These are phyloP conservation scores for Leptinotarsa rubiginosa DNA, from an alignment of 2,888 invertebrate genomes.

Conservation along the genomic window DNA sequence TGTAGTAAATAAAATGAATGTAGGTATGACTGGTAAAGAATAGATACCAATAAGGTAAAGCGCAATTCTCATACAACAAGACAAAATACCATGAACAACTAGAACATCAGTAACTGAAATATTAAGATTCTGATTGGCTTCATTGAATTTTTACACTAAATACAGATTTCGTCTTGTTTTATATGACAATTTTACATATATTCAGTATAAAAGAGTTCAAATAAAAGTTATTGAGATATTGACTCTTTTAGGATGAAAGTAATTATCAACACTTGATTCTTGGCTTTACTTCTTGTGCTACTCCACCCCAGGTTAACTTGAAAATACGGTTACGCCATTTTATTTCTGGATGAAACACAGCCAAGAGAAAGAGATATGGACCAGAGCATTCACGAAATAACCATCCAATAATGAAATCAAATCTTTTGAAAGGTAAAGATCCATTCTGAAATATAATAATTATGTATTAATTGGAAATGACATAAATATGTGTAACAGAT, in stretches of 20 bases:
- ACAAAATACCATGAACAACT: background rate
- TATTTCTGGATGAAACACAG: slow-evolving; percentile 89
- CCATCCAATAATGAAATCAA: slow-evolving; percentile 96
- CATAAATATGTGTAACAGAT: no score
- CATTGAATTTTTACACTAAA: background rate
- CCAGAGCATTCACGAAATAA: slow-evolving; percentile 91
- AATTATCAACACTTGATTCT: slow-evolving; percentile 74
- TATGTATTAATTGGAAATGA: background rate
- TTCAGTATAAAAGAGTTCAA: background rate
- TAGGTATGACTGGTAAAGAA: background rate
- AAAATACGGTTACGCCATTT: slow-evolving; percentile 94
- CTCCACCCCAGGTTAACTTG: slow-evolving; percentile 94
- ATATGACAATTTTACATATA: background rate
- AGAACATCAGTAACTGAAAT: background rate
- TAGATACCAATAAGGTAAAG: slow-evolving; percentile 6
- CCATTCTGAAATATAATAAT: slow-evolving; percentile 76
- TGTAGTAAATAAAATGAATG: background rate
- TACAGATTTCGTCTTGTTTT: background rate
- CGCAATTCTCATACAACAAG: background rate
- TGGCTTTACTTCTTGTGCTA: slow-evolving; percentile 88
- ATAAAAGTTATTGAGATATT: no score
- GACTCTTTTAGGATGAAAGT: slow-evolving; percentile 14
- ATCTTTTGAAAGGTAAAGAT: slow-evolving; percentile 90
- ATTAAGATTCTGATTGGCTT: background rate
- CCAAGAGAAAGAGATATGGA: slow-evolving; percentile 88